Evolutionary conservation across 2,888 invertebrate genomes (phyloP).

Genomic region (Ectemnius lituratus): DNA sequence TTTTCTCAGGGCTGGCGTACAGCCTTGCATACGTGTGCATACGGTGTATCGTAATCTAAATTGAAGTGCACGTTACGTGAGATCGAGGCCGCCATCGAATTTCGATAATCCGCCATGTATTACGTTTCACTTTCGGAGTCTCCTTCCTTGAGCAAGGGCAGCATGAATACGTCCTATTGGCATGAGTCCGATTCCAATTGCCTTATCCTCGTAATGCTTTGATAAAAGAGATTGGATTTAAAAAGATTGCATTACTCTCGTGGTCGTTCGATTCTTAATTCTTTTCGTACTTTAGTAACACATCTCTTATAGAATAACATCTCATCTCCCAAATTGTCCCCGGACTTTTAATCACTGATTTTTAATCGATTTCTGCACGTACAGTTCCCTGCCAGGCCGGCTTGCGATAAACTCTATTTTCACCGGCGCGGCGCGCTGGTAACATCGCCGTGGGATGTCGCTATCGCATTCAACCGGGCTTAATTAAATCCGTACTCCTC

Average conservation of each 20-base stretch:
- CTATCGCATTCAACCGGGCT: conserved; percentile 39
- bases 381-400: conserved; percentile 60
- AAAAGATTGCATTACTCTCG: too few species aligned
- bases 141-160: conserved; percentile 24
- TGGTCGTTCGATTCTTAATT: too few species aligned
- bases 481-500: conserved; percentile 11
- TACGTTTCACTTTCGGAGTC: conserved; percentile 31
- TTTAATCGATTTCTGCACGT: background rate
- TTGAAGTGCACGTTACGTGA: conserved; percentile 20
- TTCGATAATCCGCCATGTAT: conserved; percentile 43
- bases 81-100: conserved; percentile 51
- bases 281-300: too few species aligned
- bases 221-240: too few species aligned
- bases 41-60: conserved; percentile 36
- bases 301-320: too few species aligned
- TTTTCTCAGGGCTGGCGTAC: conserved; percentile 17
- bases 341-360: conserved; percentile 6
- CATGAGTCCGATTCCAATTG: too few species aligned
- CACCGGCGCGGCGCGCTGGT: conserved; percentile 19
- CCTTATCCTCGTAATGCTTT: too few species aligned
- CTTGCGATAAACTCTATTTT: conserved; percentile 49
- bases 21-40: conserved; percentile 26
- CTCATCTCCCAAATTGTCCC: background rate
- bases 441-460: conserved; percentile 59
- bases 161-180: background rate